Conservation (phyloP, 2,888 invertebrate species). For the Lasioglossum malachurum region DNA sequence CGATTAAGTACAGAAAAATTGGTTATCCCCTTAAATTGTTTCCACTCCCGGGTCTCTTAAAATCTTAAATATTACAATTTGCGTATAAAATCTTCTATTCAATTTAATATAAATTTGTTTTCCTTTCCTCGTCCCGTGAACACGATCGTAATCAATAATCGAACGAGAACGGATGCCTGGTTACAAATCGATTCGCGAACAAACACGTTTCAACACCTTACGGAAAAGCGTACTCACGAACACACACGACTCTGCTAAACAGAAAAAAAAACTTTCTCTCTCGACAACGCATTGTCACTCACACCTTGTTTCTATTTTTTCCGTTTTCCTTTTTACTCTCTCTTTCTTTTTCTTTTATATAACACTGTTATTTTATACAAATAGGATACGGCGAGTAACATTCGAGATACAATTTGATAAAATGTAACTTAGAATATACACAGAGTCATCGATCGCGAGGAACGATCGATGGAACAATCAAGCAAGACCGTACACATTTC, state of each 20-base stretch:
- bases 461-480: constrained; percentile 64
- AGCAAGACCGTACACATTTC: constrained; percentile 39
- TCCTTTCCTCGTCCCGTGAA: constrained; percentile 46
- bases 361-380: constrained; percentile 80
- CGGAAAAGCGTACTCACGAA: constrained; percentile 60
- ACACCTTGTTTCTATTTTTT: background rate
- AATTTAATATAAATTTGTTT: constrained; percentile 61
- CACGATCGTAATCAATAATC: constrained; percentile 57
- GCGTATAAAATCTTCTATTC: constrained; percentile 73
- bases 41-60: constrained; percentile 35
- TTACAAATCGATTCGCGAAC: constrained; percentile 16
- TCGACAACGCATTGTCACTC: background rate
- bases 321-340: background rate
- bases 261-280: background rate
- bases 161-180: constrained; percentile 35
- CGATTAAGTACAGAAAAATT: constrained; percentile 27
- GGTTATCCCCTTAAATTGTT: background rate
- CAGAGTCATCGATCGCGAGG: background rate
- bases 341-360: constrained; percentile 67
- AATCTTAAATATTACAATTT: constrained; percentile 66
- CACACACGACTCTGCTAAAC: constrained; percentile 36
- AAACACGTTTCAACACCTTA: constrained; percentile 47
- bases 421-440: constrained; percentile 77
- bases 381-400: constrained; percentile 78
- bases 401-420: constrained; percentile 81